Evolutionary conservation across 2,797 vertebrate genomes (phyloP).

Genomic region (Discoglossus pictus): DNA sequence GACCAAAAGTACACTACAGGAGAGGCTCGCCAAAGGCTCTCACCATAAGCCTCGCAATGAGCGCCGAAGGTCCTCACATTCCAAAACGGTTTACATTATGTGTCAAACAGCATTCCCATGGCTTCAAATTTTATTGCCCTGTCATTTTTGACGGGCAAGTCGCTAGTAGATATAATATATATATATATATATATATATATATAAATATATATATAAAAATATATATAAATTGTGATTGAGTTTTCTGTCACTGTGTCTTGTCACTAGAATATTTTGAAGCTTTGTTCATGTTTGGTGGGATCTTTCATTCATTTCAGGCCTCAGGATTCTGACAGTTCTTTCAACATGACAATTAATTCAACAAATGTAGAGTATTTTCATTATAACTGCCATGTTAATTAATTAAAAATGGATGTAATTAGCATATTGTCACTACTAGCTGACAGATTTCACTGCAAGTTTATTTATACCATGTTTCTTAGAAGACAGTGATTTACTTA

Average conservation of each 20-base stretch:
- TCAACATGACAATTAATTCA: constrained; percentile 46
- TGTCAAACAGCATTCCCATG: too few relatives aligned
- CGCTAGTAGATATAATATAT: too few relatives aligned
- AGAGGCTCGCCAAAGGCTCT: too few relatives aligned
- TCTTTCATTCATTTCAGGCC: constrained; percentile 30
- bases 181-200: too few relatives aligned
- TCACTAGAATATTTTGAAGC: constrained; percentile 35
- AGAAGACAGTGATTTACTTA: constrained; percentile 5
- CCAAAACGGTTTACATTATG: too few relatives aligned
- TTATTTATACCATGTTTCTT: constrained; percentile 1
- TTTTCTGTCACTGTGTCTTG: constrained; percentile 12
- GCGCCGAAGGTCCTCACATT: too few relatives aligned
- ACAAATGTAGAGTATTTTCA: constrained; percentile 47
- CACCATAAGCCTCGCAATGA: too few relatives aligned
- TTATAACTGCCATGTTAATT: constrained; percentile 48
- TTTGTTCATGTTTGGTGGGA: constrained; percentile 32
- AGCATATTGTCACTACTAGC: constrained; percentile 35
- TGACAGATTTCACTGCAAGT: constrained; percentile 24
- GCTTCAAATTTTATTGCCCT: too few relatives aligned
- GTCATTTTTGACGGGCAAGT: too few relatives aligned
- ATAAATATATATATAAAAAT: too few relatives aligned
- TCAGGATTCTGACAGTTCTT: constrained; percentile 34
- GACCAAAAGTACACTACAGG: too few relatives aligned
- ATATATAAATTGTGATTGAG: too few relatives aligned
- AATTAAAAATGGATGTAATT: constrained; percentile 38